Conservation (phyloP, 2,797 vertebrate genomes). For the Parauchenoglanis punctatus region DNA sequence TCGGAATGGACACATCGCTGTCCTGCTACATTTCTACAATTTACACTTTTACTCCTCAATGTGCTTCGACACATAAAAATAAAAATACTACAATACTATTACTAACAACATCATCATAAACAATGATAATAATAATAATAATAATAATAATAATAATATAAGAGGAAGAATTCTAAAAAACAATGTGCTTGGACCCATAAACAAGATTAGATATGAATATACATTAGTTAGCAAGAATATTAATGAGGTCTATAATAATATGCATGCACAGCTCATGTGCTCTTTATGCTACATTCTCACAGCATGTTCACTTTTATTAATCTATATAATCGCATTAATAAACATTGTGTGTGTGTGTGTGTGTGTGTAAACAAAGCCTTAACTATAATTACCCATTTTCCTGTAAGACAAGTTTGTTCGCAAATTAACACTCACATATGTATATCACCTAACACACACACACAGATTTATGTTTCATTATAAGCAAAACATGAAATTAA, state of each 20-base stretch:
- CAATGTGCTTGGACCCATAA: conserved; percentile 15
- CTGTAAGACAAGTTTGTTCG: not conserved
- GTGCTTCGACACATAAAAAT: not conserved
- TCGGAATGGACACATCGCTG: not conserved
- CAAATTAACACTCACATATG: conserved; percentile 9
- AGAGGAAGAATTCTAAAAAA: not conserved
- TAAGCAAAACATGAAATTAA: not conserved
- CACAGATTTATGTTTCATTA: not conserved
- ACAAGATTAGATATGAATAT: conserved; percentile 17
- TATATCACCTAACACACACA: not conserved
- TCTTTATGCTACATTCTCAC: conserved; percentile 81
- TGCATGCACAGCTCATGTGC: conserved; percentile 79
- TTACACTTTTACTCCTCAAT: conserved; percentile 6
- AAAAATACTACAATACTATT: not conserved
- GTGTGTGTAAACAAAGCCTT: conserved; percentile 10
- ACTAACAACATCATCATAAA: not conserved
- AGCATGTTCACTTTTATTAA: conserved; percentile 3
- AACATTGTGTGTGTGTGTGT: not conserved
- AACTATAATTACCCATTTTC: not conserved
- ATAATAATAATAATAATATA: not conserved
- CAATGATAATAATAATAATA: not conserved
- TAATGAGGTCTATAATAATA: conserved; percentile 36
- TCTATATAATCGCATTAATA: not conserved
- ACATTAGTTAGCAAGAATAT: conserved; percentile 10
- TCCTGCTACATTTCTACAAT: not conserved